phyloP scores from a whole-genome alignment of 2,888 invertebrate genomes.

The Carcina quercana region DNA sequence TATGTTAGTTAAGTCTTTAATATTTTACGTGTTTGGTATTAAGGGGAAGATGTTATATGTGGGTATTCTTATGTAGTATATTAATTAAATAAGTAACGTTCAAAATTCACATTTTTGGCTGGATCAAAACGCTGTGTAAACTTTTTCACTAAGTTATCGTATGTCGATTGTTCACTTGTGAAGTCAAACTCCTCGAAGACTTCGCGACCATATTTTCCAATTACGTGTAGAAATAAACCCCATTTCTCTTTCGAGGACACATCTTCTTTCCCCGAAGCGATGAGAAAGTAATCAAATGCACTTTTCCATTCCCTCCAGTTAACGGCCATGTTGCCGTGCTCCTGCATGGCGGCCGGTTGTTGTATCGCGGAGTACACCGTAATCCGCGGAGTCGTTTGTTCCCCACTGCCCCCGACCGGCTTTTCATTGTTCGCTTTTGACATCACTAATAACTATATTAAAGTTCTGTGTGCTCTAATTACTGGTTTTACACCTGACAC shows the following conservation, averaged over 20 bases:
- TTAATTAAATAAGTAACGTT: not conserved
- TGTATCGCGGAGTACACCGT: slow-evolving; percentile 3
- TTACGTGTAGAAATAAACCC: slow-evolving; percentile 1
- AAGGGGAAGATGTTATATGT: too few relatives aligned
- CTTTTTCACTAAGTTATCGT: not conserved
- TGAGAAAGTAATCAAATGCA: slow-evolving; percentile 7
- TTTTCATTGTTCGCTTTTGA: not conserved
- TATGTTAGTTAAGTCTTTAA: not conserved
- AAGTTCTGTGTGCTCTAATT: not conserved
- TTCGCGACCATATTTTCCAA: slow-evolving; percentile 1
- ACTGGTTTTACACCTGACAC: slow-evolving; percentile 4
- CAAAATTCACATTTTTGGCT: not conserved
- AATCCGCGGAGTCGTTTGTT: too few relatives aligned
- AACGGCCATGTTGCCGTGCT: slow-evolving; percentile 6
- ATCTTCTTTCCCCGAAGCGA: slow-evolving; percentile 1
- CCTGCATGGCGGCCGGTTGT: slow-evolving; percentile 9
- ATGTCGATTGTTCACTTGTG: not conserved
- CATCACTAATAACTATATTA: not conserved
- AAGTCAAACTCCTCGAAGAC: not conserved
- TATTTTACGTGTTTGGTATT: not conserved
- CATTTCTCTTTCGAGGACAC: not conserved
- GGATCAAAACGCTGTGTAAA: not conserved
- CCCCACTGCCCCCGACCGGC: not conserved
- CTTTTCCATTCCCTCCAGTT: slow-evolving; percentile 9
- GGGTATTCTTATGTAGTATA: not conserved